phyloP scores from a whole-genome alignment of 2,797 vertebrate species.

The Thalassophryne amazonica region DNA sequence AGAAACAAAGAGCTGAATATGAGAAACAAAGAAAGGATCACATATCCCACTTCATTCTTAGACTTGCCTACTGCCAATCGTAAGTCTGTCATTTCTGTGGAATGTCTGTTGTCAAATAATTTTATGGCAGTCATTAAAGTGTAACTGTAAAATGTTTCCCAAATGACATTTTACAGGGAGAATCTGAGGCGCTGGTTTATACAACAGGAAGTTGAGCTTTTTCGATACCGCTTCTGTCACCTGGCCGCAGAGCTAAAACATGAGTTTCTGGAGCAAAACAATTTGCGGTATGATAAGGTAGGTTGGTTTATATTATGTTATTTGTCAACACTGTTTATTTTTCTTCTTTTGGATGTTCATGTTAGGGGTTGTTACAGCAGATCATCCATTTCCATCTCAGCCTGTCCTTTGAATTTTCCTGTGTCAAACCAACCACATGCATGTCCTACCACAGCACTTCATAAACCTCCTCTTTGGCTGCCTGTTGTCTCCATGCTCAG shows the following conservation, averaged over 20 bases:
- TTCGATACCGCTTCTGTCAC: constrained; percentile 84
- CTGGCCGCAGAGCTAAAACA: constrained; percentile 71
- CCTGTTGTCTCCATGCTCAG: too few relatives aligned
- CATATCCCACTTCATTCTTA: constrained; percentile 95
- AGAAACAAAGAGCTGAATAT: constrained; percentile 69
- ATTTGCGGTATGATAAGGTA: constrained; percentile 88
- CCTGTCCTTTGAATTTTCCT: too few relatives aligned
- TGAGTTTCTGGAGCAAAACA: constrained; percentile 85
- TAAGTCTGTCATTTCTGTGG: constrained; percentile 55
- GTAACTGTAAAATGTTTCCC: not conserved
- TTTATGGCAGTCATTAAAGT: too few relatives aligned
- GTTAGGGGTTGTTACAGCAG: not conserved
- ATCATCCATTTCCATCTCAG: not conserved
- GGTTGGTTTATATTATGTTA: constrained; percentile 33
- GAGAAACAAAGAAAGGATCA: constrained; percentile 91
- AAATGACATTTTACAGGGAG: constrained; percentile 76
- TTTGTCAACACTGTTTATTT: not conserved
- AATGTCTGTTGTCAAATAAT: not conserved
- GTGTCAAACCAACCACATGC: too few relatives aligned
- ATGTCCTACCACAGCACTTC: too few relatives aligned
- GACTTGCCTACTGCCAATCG: constrained; percentile 98
- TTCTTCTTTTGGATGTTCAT: not conserved
- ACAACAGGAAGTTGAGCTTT: constrained; percentile 96
- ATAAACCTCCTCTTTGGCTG: too few relatives aligned
- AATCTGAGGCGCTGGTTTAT: constrained; percentile 97